These are phyloP conservation scores for Xanthorhoe spadicearia DNA, from an alignment of 2,888 invertebrate genomes.

Conservation along the genomic window DNA sequence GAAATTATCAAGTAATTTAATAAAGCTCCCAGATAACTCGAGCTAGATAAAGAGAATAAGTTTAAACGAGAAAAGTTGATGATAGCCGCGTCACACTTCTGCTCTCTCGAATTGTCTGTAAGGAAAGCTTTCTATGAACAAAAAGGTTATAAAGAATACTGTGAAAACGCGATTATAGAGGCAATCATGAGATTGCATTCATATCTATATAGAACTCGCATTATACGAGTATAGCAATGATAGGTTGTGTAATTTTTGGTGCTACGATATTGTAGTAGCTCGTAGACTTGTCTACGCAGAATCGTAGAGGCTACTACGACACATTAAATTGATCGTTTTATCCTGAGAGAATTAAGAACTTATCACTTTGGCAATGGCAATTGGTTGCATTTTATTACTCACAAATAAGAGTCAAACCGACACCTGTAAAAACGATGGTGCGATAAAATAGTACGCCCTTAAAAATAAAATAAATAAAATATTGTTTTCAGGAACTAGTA, in stretches of 20 bases:
- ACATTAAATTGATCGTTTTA: too few relatives aligned
- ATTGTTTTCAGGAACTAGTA: too few relatives aligned
- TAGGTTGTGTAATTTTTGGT: neutral
- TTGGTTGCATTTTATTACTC: neutral
- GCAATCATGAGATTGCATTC: neutral
- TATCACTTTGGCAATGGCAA: neutral
- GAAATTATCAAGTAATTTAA: constrained; percentile 81
- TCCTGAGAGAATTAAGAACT: too few relatives aligned
- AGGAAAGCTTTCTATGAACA: neutral
- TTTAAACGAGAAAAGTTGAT: constrained; percentile 81
- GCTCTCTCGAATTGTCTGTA: constrained; percentile 9
- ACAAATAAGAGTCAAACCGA: too few relatives aligned
- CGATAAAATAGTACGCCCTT: neutral
- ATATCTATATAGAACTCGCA: too few relatives aligned
- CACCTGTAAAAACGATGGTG: neutral
- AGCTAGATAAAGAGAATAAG: constrained; percentile 78
- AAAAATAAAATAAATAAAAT: too few relatives aligned
- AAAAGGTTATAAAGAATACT: neutral
- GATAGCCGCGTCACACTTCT: constrained; percentile 42
- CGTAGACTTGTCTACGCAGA: constrained; percentile 9
- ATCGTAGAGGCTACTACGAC: neutral
- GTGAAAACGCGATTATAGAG: neutral
- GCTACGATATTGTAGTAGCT: constrained; percentile 18
- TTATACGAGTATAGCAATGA: too few relatives aligned
- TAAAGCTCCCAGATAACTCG: constrained; percentile 72